Evolutionary conservation across 2,113 vertebrate species (phyloP).

Genomic region (Tachuris rubrigastra): DNA sequence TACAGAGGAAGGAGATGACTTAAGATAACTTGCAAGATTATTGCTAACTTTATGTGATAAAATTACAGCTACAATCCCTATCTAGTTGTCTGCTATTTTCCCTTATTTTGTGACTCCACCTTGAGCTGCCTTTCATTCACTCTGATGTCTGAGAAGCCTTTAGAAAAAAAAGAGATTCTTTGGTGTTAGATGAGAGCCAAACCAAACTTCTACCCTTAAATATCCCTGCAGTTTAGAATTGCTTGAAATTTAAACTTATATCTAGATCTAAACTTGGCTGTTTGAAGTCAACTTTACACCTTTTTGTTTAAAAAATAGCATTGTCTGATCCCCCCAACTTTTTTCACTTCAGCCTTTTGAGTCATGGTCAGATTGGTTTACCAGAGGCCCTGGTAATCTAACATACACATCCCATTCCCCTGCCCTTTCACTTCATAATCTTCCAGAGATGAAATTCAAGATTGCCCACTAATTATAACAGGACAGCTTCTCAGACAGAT

Average conservation of each 20-base stretch:
- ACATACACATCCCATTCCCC: background rate
- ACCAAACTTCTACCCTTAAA: background rate
- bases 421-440: background rate
- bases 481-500: constrained; percentile 68
- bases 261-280: background rate
- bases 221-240: background rate
- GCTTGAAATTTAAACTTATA: background rate
- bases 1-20: background rate
- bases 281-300: background rate
- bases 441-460: constrained; percentile 67
- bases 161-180: background rate
- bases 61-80: background rate
- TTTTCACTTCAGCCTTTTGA: background rate
- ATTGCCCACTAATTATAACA: constrained; percentile 55
- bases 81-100: background rate
- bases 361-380: background rate
- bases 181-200: background rate
- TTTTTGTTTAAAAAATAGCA: constrained; percentile 3
- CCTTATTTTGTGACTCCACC: background rate
- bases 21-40: background rate
- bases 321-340: background rate
- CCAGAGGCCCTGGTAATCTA: background rate
- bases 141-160: constrained; percentile 2
- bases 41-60: background rate
- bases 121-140: background rate